Evolutionary conservation across 2,888 invertebrate genomes (phyloP), one percentile per base, ranked within the genome.

Genomic region (Tetragonula carbonaria): DNA sequence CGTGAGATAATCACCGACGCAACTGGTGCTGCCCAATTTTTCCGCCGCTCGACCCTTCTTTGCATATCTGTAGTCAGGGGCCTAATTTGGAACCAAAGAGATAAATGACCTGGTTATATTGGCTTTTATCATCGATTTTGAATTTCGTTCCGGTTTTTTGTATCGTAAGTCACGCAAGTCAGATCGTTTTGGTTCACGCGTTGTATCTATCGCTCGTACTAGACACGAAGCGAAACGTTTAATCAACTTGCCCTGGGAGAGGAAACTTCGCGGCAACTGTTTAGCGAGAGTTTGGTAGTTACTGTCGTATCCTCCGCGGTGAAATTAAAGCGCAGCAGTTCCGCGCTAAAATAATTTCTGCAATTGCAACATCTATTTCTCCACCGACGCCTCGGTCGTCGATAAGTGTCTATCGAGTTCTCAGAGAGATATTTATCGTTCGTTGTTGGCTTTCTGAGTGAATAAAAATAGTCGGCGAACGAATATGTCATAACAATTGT

Each of bases 1-100:
- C 2, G 92, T 89, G 16, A 93, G 84, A 63, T 93, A 93, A 78
- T 93, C 93, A 62, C 93, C 92, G 1, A 91, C 91, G 88, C 93
- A 93, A 68, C 82, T 86, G 51, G 79, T 66, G 71, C 84, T 86
- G 11, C 82, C 87, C 14, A 90, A 74, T 70, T 88, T 90, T 0
- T 89, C 88, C 16, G 86, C 84, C 0, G 86, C 65, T 11, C 86
- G 89, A 57, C 87, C 78, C 2, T 87, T 88, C 18, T 81, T 85
- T 45, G 86, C 70, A 13, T 88, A 70, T 45, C 78, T 71, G 62
- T 82, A 78, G n/a, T 86, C 84, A 11, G 82, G 62, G 2, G 67
- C 72, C 88, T 88, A 72, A 13, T 21, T 28, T 11, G 4, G 16
- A 28, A 50, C 21, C 1, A 23, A 50, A 13, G 16, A 63, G 18